Evolutionary conservation across 2,888 invertebrate species (phyloP).

Genomic region (Plagodis pulveraria): DNA sequence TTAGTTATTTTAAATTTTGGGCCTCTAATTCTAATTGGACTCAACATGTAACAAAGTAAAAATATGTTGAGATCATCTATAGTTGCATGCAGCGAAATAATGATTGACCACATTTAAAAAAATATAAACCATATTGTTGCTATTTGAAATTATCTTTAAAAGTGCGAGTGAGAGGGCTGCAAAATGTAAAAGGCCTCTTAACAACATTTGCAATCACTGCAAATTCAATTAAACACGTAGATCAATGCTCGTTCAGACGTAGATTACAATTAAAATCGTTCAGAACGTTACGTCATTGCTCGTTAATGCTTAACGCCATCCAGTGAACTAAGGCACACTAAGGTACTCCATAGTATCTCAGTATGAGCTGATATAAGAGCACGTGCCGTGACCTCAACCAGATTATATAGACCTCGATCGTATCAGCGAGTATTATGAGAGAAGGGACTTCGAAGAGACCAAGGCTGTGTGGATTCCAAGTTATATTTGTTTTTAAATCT

Average conservation of each 20-base stretch:
- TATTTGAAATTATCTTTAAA: too few species aligned
- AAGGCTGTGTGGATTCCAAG: constrained; percentile 9
- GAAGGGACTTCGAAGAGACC: constrained; percentile 14
- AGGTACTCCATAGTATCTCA: constrained; percentile 47
- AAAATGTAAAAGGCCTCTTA: too few species aligned
- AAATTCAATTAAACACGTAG: neutral
- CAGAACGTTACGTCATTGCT: constrained; percentile 40
- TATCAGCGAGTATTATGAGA: constrained; percentile 7
- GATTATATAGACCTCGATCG: constrained; percentile 9
- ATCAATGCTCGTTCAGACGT: neutral
- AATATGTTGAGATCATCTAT: too few species aligned
- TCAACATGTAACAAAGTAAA: too few species aligned
- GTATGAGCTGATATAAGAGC: constrained; percentile 36
- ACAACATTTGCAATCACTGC: too few species aligned
- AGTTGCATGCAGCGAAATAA: too few species aligned
- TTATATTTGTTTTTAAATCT: neutral
- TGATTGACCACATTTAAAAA: too few species aligned
- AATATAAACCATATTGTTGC: too few species aligned
- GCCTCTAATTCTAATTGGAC: too few species aligned
- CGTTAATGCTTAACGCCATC: constrained; percentile 46
- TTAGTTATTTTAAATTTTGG: too few species aligned
- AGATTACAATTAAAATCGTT: constrained; percentile 20
- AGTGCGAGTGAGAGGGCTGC: too few species aligned
- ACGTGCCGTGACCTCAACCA: constrained; percentile 37
- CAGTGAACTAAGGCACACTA: constrained; percentile 40